phyloP scores from a whole-genome alignment of 2,888 invertebrate species.

The Pilophorus perplexus region DNA sequence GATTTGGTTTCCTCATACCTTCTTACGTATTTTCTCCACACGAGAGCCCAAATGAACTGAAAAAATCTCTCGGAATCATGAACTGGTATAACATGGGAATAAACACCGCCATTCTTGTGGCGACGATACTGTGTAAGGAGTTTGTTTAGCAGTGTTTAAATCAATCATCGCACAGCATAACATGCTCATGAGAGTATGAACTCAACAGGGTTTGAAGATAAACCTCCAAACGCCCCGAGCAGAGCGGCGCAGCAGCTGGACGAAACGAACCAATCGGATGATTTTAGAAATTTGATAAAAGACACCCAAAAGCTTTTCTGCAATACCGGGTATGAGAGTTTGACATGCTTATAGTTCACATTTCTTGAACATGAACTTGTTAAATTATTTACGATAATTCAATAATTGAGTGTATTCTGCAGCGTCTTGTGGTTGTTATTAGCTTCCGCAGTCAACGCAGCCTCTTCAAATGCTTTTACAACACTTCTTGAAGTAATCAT shows the following conservation, averaged over 20 bases:
- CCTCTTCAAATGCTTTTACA: not conserved
- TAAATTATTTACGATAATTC: no score
- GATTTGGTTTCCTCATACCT: not conserved
- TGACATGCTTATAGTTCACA: no score
- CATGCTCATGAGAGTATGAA: no score
- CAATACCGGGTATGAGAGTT: no score
- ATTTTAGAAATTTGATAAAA: not conserved
- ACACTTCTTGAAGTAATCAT: constrained; percentile 14
- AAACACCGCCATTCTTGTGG: no score
- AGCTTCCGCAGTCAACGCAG: constrained; percentile 1
- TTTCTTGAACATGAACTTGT: no score
- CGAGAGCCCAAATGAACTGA: not conserved
- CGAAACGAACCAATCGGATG: not conserved
- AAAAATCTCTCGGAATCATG: no score
- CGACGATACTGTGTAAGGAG: no score
- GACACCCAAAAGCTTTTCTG: no score
- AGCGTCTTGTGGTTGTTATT: constrained; percentile 2
- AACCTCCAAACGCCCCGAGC: constrained; percentile 13
- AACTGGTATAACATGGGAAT: no score
- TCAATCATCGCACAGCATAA: no score
- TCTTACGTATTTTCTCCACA: not conserved
- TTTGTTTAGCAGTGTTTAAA: no score
- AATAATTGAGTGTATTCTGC: not conserved
- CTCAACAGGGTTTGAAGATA: constrained; percentile 29
- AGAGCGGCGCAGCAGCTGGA: constrained; percentile 3